Conservation (phyloP, 2,888 invertebrate species). For the Hydriomena furcata region DNA sequence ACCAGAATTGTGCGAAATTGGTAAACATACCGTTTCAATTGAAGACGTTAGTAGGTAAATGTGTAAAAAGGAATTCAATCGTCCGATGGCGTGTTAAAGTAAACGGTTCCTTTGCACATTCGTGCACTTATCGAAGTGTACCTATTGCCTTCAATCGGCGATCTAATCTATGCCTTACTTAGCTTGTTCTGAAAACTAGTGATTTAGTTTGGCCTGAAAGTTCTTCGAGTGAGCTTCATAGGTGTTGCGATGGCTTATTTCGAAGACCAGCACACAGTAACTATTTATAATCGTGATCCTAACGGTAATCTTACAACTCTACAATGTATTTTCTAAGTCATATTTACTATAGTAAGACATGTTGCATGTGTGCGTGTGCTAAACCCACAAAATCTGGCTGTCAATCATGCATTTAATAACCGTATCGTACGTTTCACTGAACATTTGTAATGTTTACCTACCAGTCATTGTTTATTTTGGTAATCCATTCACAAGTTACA, state of each 20-base stretch:
- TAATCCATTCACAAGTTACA: slow-evolving; percentile 3
- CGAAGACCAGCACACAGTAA: slow-evolving; percentile 80
- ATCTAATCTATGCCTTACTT: slow-evolving; percentile 42
- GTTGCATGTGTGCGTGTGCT: slow-evolving; percentile 6
- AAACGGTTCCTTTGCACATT: slow-evolving; percentile 62
- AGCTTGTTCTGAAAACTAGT: slow-evolving; percentile 11
- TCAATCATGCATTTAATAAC: slow-evolving; percentile 16
- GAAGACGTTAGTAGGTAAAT: slow-evolving; percentile 47
- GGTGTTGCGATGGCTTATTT: slow-evolving; percentile 34
- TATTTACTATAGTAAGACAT: not conserved
- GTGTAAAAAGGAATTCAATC: slow-evolving; percentile 47
- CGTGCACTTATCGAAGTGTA: slow-evolving; percentile 53
- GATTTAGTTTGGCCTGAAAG: slow-evolving; percentile 21
- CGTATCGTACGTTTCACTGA: not conserved
- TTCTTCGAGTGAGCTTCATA: slow-evolving; percentile 19
- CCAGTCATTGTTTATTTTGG: slow-evolving; percentile 1
- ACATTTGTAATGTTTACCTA: slow-evolving; percentile 5
- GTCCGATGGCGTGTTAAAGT: slow-evolving; percentile 64
- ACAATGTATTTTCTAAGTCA: too few species aligned
- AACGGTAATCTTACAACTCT: slow-evolving; percentile 61
- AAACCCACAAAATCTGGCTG: slow-evolving; percentile 5
- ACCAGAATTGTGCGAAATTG: slow-evolving; percentile 17
- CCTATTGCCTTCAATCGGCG: slow-evolving; percentile 55
- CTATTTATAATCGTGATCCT: slow-evolving; percentile 85
- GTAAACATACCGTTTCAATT: slow-evolving; percentile 54